phyloP scores from a whole-genome alignment of 1,140 invertebrate species.

The Lineus longissimus region DNA sequence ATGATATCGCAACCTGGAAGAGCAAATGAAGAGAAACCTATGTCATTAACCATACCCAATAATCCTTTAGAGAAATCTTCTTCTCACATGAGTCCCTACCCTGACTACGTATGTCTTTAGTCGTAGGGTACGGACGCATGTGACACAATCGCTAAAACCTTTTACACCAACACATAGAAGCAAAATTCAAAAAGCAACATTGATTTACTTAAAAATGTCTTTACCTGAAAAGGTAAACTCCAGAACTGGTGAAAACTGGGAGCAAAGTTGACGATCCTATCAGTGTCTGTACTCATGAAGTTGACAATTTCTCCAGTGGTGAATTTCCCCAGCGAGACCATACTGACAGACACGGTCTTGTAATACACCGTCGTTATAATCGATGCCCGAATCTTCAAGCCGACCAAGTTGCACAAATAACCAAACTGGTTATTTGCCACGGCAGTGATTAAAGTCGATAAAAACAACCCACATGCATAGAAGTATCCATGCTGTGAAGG shows the following conservation, averaged over 20 bases:
- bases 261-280: conserved; percentile 91
- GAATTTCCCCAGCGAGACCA: conserved; percentile 54
- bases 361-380: conserved; percentile 81
- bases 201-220: no score
- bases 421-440: conserved; percentile 84
- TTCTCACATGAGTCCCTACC: background rate
- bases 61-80: background rate
- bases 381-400: conserved; percentile 79
- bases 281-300: conserved; percentile 94
- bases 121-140: no score
- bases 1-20: conserved; percentile 28
- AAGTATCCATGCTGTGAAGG: conserved; percentile 68
- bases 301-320: conserved; percentile 87
- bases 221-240: conserved; percentile 86
- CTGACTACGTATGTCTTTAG: no score
- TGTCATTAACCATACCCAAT: background rate
- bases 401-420: conserved; percentile 82
- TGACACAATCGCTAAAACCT: no score
- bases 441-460: conserved; percentile 60
- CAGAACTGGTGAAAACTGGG: conserved; percentile 94
- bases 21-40: background rate
- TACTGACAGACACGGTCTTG: conserved; percentile 62
- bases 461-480: conserved; percentile 69
- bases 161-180: no score
- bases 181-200: no score